Evolutionary conservation across 2,113 vertebrate genomes (phyloP), one percentile per base, ranked within the genome.

Genomic region (Hypocryptadius cinnamomeus): DNA sequence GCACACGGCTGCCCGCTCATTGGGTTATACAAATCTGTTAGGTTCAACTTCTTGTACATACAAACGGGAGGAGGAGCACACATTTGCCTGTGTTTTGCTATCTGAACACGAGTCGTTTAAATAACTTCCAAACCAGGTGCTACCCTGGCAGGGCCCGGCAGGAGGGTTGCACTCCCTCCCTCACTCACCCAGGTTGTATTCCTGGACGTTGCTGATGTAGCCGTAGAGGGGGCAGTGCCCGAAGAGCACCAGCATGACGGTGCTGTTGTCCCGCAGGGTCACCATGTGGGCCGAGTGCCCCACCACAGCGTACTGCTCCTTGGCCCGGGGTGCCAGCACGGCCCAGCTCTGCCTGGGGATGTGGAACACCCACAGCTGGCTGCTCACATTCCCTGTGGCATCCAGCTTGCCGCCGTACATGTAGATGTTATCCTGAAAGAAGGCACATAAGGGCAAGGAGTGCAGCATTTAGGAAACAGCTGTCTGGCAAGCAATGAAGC

Each of bases 401-500:
- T 99, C 99, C 5, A 99, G 98, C 97, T 99, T 99, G 18, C 99
- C 99, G 24, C 99, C 99, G 1, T 99, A 99, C 99, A 99, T 99
- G 94, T 99, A 99, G 94, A 99, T 98, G 47, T 98, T 97, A 56
- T 98, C 98, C 99, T 99, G 92, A 27, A 79, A 92, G 37, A 45
- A 66, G 66, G 14, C 21, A 35, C 35, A 45, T 30, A 30, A 90
- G 28, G 79, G 4, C 35, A 63, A 22, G 0, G 8, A 42, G 28
- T 33, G 33, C 10, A 25, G 33, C 18, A 11, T 42, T 39, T 12
- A 50, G 50, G 42, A 27, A 60, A 72, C 6, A 22, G 37, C 11
- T 69, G 1, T 23, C 16, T 40, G 70, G 53, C 19, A 40, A 25
- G 61, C 24, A 60, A 15, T 19, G 21, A 15, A 47, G 73, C 8